Evolutionary conservation across 1,140 invertebrate genomes (phyloP), one percentile per base, ranked within the genome.

Genomic region (Papilio glaucus): DNA sequence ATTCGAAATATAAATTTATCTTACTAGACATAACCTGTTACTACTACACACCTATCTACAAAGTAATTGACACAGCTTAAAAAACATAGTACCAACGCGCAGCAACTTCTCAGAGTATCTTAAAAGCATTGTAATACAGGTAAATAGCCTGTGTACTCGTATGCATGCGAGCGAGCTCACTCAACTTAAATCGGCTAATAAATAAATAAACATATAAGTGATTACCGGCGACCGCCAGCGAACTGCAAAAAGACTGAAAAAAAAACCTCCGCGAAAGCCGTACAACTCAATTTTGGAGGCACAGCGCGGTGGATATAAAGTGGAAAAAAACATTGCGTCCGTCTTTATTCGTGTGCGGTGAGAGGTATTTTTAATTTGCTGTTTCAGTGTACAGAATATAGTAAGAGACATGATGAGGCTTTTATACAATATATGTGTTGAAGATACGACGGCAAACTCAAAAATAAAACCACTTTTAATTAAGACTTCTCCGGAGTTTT

Each of bases 251-350:
- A 88, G 82, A 76, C 57, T 68, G 82, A 86, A 81, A 79, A 76
- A 77, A 80, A 77, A 86, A 84, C 79, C 77, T 74, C 74, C 82
- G 80, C 83, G 79, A 85, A 85, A 86, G 81, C 80, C 79, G 82
- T 86, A 90, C 88, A 90, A 89, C 88, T 90, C 87, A 90, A 90
- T 90, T 90, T 90, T 89, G 88, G 87, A 86, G 84, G 83, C 85
- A 80, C 85, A 86, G 71, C 85, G 79, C 86, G 79, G 73, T 82
- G 77, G 82, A 86, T 87, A 86, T 84, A 89, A 87, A 79, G 75
- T 76, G 80, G 73, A 82, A 85, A 88, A 90, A 85, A 88, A 84
- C 80, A 73, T 73, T 70, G 71, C 37, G 49, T 5, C 77, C 76
- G 81, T 65, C 77, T 89, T 88, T 88, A 60, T 86, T 85, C 49